These are phyloP conservation scores for Masnerella sp. DNA, from an alignment of 2,888 invertebrate genomes.

Conservation along the genomic window DNA sequence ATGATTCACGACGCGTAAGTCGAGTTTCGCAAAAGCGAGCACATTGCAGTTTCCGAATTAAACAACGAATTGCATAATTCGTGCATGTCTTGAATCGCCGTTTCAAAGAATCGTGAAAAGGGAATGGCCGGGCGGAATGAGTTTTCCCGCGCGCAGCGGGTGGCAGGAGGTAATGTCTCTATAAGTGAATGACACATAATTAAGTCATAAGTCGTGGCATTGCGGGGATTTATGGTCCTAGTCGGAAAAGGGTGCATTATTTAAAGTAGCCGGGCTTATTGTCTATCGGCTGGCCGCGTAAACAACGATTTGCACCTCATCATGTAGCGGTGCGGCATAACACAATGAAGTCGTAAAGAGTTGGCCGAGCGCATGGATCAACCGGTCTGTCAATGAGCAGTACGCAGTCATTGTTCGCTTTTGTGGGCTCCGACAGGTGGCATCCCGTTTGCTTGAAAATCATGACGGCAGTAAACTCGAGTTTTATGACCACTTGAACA, in stretches of 20 bases:
- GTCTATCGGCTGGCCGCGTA: slow-evolving; percentile 44
- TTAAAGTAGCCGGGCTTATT: slow-evolving; percentile 47
- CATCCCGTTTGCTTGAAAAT: slow-evolving; percentile 77
- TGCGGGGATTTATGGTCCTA: slow-evolving; percentile 28
- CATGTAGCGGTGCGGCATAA: slow-evolving; percentile 38
- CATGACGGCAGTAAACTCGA: slow-evolving; percentile 80
- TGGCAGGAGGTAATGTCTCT: slow-evolving; percentile 25
- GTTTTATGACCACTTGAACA: slow-evolving; percentile 81
- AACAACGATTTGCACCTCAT: slow-evolving; percentile 61
- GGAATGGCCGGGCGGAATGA: too few relatives aligned
- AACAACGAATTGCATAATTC: too few relatives aligned
- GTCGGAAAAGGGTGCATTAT: slow-evolving; percentile 54
- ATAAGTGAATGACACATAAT: slow-evolving; percentile 36
- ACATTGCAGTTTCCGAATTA: too few relatives aligned
- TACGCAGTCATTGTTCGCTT: slow-evolving; percentile 69
- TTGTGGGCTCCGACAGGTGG: slow-evolving; percentile 75
- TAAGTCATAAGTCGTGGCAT: slow-evolving; percentile 32
- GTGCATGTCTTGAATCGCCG: too few relatives aligned
- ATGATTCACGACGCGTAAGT: too few relatives aligned
- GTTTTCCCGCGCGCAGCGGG: too few relatives aligned
- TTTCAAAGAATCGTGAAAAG: too few relatives aligned
- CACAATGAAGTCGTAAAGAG: slow-evolving; percentile 63
- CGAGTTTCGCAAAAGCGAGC: too few relatives aligned
- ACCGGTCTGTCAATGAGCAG: slow-evolving; percentile 62
- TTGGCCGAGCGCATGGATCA: slow-evolving; percentile 61